Conservation (phyloP, 2,797 vertebrate species). For the Pipistrellus kuhlii region DNA sequence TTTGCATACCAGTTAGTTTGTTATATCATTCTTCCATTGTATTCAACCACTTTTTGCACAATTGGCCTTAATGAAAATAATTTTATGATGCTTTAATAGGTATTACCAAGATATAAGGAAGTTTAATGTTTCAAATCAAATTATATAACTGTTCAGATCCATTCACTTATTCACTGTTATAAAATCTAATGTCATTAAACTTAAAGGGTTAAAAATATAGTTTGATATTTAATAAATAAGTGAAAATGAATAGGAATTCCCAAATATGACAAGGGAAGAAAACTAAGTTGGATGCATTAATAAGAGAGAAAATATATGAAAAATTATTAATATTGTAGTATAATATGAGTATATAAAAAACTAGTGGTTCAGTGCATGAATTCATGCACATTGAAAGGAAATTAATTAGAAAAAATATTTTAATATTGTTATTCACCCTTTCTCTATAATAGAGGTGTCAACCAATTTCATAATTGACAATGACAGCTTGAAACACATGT, state of each 20-base stretch:
- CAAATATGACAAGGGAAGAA: background rate
- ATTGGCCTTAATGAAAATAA: constrained; percentile 31
- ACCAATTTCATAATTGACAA: no score
- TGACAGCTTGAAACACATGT: no score
- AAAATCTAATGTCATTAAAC: background rate
- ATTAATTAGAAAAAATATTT: no score
- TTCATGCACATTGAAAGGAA: no score
- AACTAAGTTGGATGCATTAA: background rate
- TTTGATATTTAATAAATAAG: background rate
- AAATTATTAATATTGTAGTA: background rate
- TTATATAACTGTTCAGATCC: background rate
- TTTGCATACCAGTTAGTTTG: constrained; percentile 44
- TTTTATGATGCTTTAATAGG: constrained; percentile 53
- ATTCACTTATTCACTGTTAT: background rate
- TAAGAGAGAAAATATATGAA: background rate
- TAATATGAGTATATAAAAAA: background rate
- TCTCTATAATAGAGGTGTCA: no score
- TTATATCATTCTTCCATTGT: constrained; percentile 20
- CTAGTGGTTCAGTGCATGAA: no score
- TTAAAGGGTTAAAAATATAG: background rate
- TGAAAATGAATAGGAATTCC: background rate
- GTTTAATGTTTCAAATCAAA: background rate
- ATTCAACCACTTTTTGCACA: constrained; percentile 50
- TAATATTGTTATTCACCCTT: no score
- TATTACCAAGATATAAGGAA: background rate